Conservation (phyloP, 2,888 invertebrate genomes). For the Limnephilus rhombicus region DNA sequence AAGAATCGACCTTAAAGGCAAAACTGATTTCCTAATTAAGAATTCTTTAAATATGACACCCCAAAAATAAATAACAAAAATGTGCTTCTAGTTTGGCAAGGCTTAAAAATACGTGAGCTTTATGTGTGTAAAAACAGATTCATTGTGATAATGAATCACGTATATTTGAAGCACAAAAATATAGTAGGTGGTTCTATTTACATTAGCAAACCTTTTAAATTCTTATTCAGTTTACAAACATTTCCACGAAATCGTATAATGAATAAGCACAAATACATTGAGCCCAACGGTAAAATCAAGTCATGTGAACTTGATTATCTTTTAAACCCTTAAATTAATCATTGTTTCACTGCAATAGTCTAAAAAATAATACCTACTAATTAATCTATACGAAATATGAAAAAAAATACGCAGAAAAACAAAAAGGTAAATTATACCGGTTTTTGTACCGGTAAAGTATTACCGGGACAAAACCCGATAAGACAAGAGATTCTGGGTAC, state of each 20-base stretch:
- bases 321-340: neutral
- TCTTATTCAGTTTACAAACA: neutral
- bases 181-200: neutral
- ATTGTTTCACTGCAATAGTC: neutral
- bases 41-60: neutral
- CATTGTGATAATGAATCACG: neutral
- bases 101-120: neutral
- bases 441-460: too few relatives aligned
- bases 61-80: too few relatives aligned
- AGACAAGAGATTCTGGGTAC: too few relatives aligned
- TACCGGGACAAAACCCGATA: too few relatives aligned
- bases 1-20: neutral
- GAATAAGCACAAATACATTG: neutral
- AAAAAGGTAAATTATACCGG: too few relatives aligned
- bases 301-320: neutral
- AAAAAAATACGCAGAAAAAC: too few relatives aligned
- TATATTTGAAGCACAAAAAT: neutral
- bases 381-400: too few relatives aligned
- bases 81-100: neutral
- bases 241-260: neutral
- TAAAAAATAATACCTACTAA: neutral
- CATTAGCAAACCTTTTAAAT: conserved; percentile 1
- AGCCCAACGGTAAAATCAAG: neutral
- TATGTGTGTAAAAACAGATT: neutral
- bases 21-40: neutral